phyloP scores from a whole-genome alignment of 2,113 vertebrate species.

The Hiodon alosoides region DNA sequence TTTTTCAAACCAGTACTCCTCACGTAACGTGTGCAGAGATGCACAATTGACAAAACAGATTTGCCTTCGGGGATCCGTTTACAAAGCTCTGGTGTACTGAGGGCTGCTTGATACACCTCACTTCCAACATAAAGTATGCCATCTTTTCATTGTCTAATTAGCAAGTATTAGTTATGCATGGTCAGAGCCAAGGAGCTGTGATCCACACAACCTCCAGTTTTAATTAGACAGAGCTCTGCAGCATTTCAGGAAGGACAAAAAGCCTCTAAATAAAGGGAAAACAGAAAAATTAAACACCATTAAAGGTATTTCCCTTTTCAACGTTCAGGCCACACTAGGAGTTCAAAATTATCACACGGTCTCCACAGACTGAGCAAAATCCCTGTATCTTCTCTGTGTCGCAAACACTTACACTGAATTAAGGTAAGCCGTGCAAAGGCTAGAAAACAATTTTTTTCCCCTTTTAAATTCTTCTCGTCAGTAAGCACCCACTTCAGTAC shows the following conservation, averaged over 20 bases:
- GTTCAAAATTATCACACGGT: not conserved
- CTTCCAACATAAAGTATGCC: not conserved
- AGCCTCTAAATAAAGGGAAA: not conserved
- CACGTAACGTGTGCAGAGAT: not conserved
- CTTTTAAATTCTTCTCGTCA: no score
- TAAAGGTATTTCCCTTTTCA: not conserved
- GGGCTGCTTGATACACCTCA: not conserved
- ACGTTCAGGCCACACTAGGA: not conserved
- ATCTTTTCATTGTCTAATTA: constrained; percentile 25
- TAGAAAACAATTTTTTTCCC: no score
- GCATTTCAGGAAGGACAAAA: constrained; percentile 8
- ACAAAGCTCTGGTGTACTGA: not conserved
- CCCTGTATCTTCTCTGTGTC: no score
- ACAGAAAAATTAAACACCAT: not conserved
- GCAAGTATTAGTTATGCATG: constrained; percentile 24
- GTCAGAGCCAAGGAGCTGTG: not conserved
- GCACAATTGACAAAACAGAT: constrained; percentile 10
- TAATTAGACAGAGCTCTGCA: constrained; percentile 27
- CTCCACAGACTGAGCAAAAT: not conserved
- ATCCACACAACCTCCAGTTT: constrained; percentile 3
- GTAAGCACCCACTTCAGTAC: no score
- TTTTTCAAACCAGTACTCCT: not conserved
- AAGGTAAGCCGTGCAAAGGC: no score
- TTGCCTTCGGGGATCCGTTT: not conserved
- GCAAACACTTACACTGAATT: no score